Evolutionary conservation across 2,888 invertebrate genomes (phyloP), one percentile per base, ranked within the genome.

Genomic region (Melangyna quadrimaculata): DNA sequence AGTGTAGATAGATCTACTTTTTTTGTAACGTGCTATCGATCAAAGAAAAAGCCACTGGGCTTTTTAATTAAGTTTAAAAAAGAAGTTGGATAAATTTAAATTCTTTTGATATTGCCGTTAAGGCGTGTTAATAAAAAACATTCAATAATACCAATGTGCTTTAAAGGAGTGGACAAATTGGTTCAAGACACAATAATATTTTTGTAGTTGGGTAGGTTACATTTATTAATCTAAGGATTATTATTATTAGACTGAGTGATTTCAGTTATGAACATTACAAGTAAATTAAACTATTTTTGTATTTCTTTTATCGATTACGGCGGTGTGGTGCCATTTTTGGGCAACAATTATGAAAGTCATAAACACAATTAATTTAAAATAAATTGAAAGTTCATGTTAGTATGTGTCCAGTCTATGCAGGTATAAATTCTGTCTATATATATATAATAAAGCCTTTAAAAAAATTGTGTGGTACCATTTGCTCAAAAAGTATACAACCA

Each of bases 31-130:
- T 63, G 22, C 19, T 27, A 4, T 61, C 35, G 61, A 43, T 69
- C 48, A 72, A 59, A 72, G 71, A 61, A 65, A 67, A 77, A 72
- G 70, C 71, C 48, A 81, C 63, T 48, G 40, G 40, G 65, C n/a
- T 32, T 17, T 59, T n/a, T 2, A 3, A 22, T 35, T 29, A 6
- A 14, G 19, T 57, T 37, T 8, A 43, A 65, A 14, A 59, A n/a
- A 63, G 24, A 63, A 75, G 55, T 55, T 57, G 70, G 29, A 29
- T 3, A 59, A 61, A 55, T 67, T 48, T 53, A 10, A 61, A 59
- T 67, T 69, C 48, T 48, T 70, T 67, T 57, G 29, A 22, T 37
- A 8, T 27, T n/a, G 35, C 24, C 57, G 35, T 19, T 65, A 48
- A 48, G 37, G 67, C 19, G 17, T 51, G 51, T 45, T 9, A 22